Evolutionary conservation across 2,797 vertebrate species (phyloP).

Genomic region (Micropoecilia bifurca): DNA sequence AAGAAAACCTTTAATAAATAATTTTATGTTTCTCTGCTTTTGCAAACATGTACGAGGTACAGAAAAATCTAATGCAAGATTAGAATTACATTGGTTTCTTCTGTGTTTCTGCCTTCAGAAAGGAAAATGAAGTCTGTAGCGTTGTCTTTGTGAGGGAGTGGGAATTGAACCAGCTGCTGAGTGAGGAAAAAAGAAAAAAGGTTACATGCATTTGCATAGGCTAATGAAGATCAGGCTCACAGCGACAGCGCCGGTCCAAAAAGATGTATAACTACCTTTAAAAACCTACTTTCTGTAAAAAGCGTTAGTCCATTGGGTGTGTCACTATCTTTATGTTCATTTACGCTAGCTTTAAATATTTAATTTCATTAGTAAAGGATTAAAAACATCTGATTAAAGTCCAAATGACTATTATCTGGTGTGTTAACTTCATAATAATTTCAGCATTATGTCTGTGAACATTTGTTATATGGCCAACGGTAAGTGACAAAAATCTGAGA

Average conservation of each 20-base stretch:
- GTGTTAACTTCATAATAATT: not conserved
- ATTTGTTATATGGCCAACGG: not conserved
- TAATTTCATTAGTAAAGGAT: not conserved
- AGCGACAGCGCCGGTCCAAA: conserved; percentile 30
- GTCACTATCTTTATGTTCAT: conserved; percentile 1
- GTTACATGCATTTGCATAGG: conserved; percentile 68
- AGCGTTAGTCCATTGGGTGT: conserved; percentile 4
- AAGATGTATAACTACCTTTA: conserved; percentile 29
- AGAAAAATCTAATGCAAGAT: conserved; percentile 2
- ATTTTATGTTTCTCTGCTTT: not conserved
- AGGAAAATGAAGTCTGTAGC: conserved; percentile 22
- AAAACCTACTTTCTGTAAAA: conserved; percentile 24
- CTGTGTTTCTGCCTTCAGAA: conserved; percentile 28
- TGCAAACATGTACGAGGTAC: not conserved
- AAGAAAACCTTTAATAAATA: no score
- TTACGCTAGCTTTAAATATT: not conserved
- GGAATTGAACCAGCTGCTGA: conserved; percentile 45
- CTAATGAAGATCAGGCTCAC: conserved; percentile 69
- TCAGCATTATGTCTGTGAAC: not conserved
- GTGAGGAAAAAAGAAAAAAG: conserved; percentile 28
- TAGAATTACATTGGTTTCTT: conserved; percentile 32
- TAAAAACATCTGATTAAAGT: not conserved
- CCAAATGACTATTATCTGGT: not conserved
- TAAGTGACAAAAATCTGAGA: conserved; percentile 39
- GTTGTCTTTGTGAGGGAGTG: conserved; percentile 12